Conservation (phyloP, 2,113 vertebrate genomes). For the Machaerirhynchus nigripectus region DNA sequence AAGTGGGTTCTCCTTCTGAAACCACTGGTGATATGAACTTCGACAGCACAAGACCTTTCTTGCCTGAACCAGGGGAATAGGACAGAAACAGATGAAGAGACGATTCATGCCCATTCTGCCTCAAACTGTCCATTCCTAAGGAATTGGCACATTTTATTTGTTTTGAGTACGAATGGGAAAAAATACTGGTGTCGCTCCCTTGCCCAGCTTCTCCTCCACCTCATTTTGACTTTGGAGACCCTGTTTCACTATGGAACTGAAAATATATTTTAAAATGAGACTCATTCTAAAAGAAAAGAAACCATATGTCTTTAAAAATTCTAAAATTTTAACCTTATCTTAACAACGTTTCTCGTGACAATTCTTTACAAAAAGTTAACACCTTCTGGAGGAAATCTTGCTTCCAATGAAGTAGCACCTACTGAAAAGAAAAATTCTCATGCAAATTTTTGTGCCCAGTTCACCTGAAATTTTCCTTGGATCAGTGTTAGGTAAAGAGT, state of each 20-base stretch:
- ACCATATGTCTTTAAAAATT: not conserved
- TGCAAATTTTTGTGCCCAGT: not conserved
- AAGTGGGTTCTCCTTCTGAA: not conserved
- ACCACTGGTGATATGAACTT: not conserved
- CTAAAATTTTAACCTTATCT: not conserved
- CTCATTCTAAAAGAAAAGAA: not conserved
- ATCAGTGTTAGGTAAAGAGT: not conserved
- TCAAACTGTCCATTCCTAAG: not conserved
- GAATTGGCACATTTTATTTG: not conserved
- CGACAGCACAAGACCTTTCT: not conserved
- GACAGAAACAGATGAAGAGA: not conserved
- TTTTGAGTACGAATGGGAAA: not conserved
- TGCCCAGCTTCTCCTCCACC: rapidly evolving
- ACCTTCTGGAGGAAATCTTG: not conserved
- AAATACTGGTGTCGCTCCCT: not conserved
- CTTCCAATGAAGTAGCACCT: not conserved
- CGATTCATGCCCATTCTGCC: not conserved
- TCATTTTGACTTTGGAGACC: not conserved
- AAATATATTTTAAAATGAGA: not conserved
- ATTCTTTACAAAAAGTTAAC: not conserved
- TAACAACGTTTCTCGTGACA: not conserved
- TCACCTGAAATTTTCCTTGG: not conserved
- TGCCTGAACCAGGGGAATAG: not conserved
- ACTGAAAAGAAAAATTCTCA: not conserved
- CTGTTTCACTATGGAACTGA: not conserved